Base-by-base conservation (phyloP, 2,797 vertebrate species). In the Zonotrichia albicollis region DNA sequence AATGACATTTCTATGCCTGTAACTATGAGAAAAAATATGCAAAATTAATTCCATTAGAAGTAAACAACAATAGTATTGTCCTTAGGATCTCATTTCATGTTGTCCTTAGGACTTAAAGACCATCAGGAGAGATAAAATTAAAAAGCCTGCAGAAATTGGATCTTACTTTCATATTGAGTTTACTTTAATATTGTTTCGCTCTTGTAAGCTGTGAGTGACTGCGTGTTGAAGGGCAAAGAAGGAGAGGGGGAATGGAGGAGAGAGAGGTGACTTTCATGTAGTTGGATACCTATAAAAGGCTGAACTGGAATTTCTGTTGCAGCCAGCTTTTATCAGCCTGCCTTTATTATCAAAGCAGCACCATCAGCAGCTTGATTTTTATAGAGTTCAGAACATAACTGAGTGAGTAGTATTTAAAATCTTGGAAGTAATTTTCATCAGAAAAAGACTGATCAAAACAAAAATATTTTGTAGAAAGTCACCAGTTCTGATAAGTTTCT, bases 51-150 rank as follows among this genome's bases (percentile, higher is more conserved):
- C 46, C 3, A 2, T 72, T 79, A 67, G 20, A 87, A 83, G 27
- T 80, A 95, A 95, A 96, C 78, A 94, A 81, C 40, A 70, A 42
- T 48, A 89, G 27, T 20, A 80, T 68, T 83, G 42, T 87, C 50
- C 54, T 89, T 80, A 80, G 68, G 32, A 87, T 92, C 77, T 93
- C 50, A 61, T 80, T 88, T 74, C 40, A 70, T n/a, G n/a, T 50
- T 76, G 50, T 70, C 57, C 57, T 76, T 29, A 85, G 46, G 34
- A 91, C 38, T 78, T 75, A 71, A 87, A 77, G 27, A 85, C 48
- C 16, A 74, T 22, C 32, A 76, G 14, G 13, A 53, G 61, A 61
- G 18, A 77, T 22, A 89, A 90, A 81, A 84, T 73, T 55, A 6
- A 81, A 84, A 84, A 83, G n/a, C 16, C 65, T 79, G 32, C 22